Percentiles rank a stretch among this genome's conserved stretches.
These are phyloP conservation scores for Silurus lanzhouensis DNA, from an alignment of 2,797 vertebrate genomes.

Conservation along the genomic window DNA sequence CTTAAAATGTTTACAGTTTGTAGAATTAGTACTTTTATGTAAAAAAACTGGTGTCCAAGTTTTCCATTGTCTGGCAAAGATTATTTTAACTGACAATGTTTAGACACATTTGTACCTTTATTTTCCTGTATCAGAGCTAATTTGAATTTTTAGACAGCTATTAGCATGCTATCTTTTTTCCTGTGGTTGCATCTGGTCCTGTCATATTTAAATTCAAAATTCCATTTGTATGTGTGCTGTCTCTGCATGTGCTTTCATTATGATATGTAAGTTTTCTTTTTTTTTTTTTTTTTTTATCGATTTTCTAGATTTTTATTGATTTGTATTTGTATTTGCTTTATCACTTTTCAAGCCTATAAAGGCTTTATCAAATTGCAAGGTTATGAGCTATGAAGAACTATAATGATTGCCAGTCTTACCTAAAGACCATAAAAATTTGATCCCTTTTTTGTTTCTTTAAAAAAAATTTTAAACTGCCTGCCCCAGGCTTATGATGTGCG, in stretches of 20 bases:
- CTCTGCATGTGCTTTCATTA: conserved; percentile 35
- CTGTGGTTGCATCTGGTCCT: conserved; percentile 5
- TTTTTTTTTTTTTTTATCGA: background rate
- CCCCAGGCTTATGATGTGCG: conserved; percentile 22
- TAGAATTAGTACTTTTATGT: background rate
- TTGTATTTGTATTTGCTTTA: background rate
- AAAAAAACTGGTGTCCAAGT: background rate
- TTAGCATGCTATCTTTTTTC: background rate
- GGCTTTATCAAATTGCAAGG: background rate
- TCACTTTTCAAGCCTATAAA: background rate
- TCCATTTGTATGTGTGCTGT: background rate
- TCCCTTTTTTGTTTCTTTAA: conserved; percentile 12
- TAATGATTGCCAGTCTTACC: conserved; percentile 23
- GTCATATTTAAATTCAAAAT: background rate
- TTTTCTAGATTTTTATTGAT: conserved; percentile 1
- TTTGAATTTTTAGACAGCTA: conserved; percentile 18
- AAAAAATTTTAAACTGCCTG: conserved; percentile 21
- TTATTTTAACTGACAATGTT: background rate
- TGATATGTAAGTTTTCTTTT: conserved; percentile 22
- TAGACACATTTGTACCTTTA: background rate
- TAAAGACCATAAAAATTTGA: conserved; percentile 31
- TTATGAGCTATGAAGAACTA: no score
- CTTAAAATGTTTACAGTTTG: background rate
- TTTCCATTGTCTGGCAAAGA: background rate
- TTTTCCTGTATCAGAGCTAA: conserved; percentile 5